Conservation (phyloP, 2,888 invertebrate species). For the Drosophila siamana region DNA sequence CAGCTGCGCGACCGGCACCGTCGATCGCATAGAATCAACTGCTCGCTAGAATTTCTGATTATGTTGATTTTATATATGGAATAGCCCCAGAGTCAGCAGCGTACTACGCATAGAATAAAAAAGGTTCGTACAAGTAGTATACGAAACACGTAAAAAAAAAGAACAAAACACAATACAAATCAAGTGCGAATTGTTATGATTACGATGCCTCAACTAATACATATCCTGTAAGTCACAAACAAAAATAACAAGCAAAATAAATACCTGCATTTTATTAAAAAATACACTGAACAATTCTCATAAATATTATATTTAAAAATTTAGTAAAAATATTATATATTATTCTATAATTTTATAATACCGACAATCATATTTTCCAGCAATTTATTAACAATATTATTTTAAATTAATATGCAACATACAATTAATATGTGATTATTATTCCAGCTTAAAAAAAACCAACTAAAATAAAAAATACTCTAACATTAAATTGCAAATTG, state of each 20-base stretch:
- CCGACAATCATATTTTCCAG: neutral
- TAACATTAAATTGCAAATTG: no score
- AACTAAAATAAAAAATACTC: no score
- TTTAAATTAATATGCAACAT: neutral
- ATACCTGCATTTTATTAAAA: neutral
- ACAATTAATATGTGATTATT: no score
- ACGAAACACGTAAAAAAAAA: conserved; percentile 67
- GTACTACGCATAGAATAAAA: conserved; percentile 72
- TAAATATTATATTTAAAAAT: no score
- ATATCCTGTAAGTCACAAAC: conserved; percentile 14
- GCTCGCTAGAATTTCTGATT: conserved; percentile 79
- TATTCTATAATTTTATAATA: neutral
- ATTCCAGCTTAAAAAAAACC: no score
- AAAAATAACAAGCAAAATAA: neutral
- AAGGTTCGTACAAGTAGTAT: conserved; percentile 48
- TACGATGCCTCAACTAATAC: neutral
- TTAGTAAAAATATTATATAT: neutral
- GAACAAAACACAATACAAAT: conserved; percentile 68
- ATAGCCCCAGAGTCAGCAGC: conserved; percentile 40
- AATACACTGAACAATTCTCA: no score
- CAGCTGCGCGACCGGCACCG: conserved; percentile 56
- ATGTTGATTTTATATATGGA: conserved; percentile 83
- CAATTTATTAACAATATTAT: no score
- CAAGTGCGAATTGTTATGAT: conserved; percentile 37
- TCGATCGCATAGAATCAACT: conserved; percentile 78